Conservation (phyloP, 2,113 vertebrate species). For the Erinaceus europaeus region DNA sequence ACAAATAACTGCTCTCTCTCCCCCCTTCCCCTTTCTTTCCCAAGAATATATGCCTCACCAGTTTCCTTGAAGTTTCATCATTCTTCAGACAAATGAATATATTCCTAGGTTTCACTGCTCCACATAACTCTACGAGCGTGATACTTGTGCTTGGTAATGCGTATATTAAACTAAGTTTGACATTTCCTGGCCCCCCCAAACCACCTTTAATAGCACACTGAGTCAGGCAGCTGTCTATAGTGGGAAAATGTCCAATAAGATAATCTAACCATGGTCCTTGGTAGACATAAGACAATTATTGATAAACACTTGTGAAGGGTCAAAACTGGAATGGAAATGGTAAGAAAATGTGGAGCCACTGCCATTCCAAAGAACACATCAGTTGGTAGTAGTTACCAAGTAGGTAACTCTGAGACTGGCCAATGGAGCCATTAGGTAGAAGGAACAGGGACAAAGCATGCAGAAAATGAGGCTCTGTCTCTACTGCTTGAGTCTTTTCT, state of each 20-base stretch:
- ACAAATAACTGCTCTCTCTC: background rate
- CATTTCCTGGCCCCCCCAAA: too few relatives aligned
- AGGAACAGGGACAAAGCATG: background rate
- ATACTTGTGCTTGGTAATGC: too few relatives aligned
- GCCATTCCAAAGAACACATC: background rate
- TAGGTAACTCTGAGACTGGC: background rate
- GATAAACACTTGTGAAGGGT: background rate
- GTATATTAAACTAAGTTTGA: too few relatives aligned
- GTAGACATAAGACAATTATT: background rate
- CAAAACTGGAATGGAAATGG: background rate
- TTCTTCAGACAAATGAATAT: background rate
- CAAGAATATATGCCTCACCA: background rate
- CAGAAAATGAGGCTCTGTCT: background rate
- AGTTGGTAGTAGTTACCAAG: background rate
- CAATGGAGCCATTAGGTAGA: background rate
- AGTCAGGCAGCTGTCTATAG: background rate
- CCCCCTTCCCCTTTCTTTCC: background rate
- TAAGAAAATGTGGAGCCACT: background rate
- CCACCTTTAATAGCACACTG: background rate
- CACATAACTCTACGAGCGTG: background rate
- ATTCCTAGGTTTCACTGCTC: background rate
- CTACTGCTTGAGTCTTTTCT: rapidly evolving
- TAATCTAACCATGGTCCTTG: too few relatives aligned
- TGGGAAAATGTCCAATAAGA: background rate
- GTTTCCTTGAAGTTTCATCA: background rate